Evolutionary conservation across 64 coral and sea anemone genomes (phyloP), one percentile per base, ranked within the genome.

Genomic region (Hydrozoanthus tunicans): DNA sequence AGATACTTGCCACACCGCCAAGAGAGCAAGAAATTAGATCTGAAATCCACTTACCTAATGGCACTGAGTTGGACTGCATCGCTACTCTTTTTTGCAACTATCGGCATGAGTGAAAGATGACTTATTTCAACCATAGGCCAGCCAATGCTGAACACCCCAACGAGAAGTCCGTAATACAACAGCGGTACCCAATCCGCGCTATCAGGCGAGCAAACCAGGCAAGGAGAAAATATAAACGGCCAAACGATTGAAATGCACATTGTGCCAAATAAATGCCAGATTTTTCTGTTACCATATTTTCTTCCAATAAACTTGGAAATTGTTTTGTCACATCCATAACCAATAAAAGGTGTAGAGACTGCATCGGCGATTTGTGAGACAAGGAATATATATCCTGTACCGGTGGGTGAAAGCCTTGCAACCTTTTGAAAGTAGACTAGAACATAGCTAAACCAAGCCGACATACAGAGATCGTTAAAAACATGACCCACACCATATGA

Each of bases 121-220:
- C 95, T 97, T 20, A 97, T 97, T 91, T 97, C 95, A 10, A 97
- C 95, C 95, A 97, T 97, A 0, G 95, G 95, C 95, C 95, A 97
- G 43, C 80, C 90, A 67, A 97, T 62, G 60, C 92, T 97, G 59
- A 97, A 97, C 13, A 97, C 15, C 3, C 83, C 83, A 10, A 90
- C 88, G 6, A 97, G 80, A 6, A 92, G 4, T 25, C 95, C 92
- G 53, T 94, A 97, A 53, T 97, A 97, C 3, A 91, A 72, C 0
- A 94, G 51, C 0, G 89, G 70, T 0, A 78, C 32, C 95, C 95
- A 97, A 8, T 94, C 95, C 9, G 92, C 56, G 26, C 64, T 83
- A 17, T 90, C 89, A 2, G 74, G 24, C 14, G 90, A 77, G 58
- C 95, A 97, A 10, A 92, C 52, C 26, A 94, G 62, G 84, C 95